These are phyloP conservation scores for Lobophora halterata DNA, from an alignment of 2,888 invertebrate genomes.

Conservation along the genomic window DNA sequence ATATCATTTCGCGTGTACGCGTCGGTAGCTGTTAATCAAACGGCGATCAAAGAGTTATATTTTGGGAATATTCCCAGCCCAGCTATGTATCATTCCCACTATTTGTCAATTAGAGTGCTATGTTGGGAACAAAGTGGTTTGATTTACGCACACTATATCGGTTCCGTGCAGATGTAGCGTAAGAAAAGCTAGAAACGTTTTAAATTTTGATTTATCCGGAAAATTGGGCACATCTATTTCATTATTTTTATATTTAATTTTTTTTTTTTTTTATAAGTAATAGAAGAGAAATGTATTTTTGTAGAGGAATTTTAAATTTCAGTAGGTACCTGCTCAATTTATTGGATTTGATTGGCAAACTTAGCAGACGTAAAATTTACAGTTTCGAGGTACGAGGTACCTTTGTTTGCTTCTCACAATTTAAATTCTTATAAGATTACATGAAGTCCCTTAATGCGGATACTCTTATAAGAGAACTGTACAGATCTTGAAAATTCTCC, in stretches of 20 bases:
- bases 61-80: conserved; percentile 70
- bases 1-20: conserved; percentile 67
- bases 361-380: no score
- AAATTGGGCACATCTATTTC: conserved; percentile 15
- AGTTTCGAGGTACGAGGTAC: no score
- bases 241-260: conserved; percentile 7
- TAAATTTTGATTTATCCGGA: conserved; percentile 20
- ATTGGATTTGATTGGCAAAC: no score
- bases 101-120: conserved; percentile 79
- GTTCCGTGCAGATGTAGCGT: conserved; percentile 18
- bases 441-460: no score
- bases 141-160: conserved; percentile 64
- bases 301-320: conserved; percentile 9
- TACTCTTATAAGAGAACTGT: no score
- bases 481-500: no score
- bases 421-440: no score
- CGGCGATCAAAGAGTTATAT: conserved; percentile 73
- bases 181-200: conserved; percentile 16
- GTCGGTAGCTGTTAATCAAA: conserved; percentile 72
- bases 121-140: conserved; percentile 71
- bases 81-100: conserved; percentile 78
- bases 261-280: no score
- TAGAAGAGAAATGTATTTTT: conserved; percentile 6
- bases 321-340: no score
- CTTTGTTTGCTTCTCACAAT: no score